A percentile compares a stretch with the other conserved stretches of the same genome.
phyloP scores from a whole-genome alignment of 2,797 vertebrate genomes.

The Acomys russatus region DNA sequence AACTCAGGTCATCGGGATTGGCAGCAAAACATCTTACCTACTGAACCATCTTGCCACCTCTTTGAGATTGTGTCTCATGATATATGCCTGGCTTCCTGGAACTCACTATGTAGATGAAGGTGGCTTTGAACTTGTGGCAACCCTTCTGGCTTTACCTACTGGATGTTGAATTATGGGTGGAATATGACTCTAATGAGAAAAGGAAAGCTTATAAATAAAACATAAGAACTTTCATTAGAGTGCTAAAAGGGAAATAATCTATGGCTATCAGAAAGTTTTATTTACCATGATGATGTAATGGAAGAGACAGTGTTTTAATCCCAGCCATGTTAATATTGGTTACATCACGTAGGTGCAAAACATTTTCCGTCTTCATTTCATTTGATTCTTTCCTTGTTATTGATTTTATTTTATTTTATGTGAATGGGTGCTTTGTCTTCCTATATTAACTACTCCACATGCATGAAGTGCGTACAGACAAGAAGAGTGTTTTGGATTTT shows the following conservation, averaged over 20 bases:
- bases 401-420: not conserved
- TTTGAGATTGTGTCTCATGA: not conserved
- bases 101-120: not conserved
- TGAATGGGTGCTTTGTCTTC: not conserved
- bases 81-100: not conserved
- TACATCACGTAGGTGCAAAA: not conserved
- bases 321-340: not conserved
- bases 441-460: too few relatives aligned
- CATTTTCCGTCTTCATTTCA: not conserved
- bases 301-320: not conserved
- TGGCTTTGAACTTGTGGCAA: not conserved
- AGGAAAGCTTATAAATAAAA: slow-evolving; percentile 19
- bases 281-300: slow-evolving; percentile 10
- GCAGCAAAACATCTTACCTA: not conserved
- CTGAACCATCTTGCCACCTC: not conserved
- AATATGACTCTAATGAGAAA: slow-evolving; percentile 4
- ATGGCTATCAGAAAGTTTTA: slow-evolving; percentile 13
- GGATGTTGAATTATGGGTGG: not conserved
- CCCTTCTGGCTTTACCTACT: not conserved
- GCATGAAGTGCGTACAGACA: not conserved
- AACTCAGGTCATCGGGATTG: not conserved
- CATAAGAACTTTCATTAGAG: not conserved
- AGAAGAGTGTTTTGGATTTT: not conserved
- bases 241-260: slow-evolving; percentile 7
- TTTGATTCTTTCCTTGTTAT: not conserved